Evolutionary conservation across 2,113 vertebrate species (phyloP).

Genomic region (Dicentrarchus labrax): DNA sequence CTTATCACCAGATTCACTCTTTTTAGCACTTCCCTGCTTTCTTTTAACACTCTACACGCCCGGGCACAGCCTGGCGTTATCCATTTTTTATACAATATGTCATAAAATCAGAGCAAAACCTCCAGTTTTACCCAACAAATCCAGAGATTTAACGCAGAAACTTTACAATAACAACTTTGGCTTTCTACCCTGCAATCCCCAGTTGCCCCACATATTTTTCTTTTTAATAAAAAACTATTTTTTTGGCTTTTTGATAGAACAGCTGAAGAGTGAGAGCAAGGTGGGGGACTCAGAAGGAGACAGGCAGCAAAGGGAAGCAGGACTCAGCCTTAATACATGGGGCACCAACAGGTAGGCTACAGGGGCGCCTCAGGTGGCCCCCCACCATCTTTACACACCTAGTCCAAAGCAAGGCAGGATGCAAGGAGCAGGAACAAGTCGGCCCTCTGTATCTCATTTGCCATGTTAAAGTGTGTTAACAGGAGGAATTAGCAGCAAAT

Average conservation of each 20-base stretch:
- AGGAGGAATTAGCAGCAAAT: conserved; percentile 79
- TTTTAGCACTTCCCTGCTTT: conserved; percentile 4
- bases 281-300: too few species aligned
- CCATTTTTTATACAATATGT: conserved; percentile 23
- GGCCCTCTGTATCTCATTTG: conserved; percentile 61
- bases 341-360: too few species aligned
- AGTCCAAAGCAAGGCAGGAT: conserved; percentile 6
- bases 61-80: not conserved
- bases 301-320: too few species aligned
- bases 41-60: conserved; percentile 1
- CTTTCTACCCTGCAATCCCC: not conserved
- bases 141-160: conserved; percentile 5
- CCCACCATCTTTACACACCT: not conserved
- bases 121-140: not conserved
- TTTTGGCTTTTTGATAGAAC: too few species aligned
- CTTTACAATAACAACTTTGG: not conserved
- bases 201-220: too few species aligned
- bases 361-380: too few species aligned
- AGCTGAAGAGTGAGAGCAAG: too few species aligned
- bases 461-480: conserved; percentile 77
- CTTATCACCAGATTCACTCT: not conserved
- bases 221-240: too few species aligned
- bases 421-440: conserved; percentile 39
- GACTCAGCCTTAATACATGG: too few species aligned
- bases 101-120: conserved; percentile 11